A percentile compares a stretch with the other conserved stretches of the same genome.
Conservation (phyloP, 2,797 vertebrate species). For the Lacerta viridis region DNA sequence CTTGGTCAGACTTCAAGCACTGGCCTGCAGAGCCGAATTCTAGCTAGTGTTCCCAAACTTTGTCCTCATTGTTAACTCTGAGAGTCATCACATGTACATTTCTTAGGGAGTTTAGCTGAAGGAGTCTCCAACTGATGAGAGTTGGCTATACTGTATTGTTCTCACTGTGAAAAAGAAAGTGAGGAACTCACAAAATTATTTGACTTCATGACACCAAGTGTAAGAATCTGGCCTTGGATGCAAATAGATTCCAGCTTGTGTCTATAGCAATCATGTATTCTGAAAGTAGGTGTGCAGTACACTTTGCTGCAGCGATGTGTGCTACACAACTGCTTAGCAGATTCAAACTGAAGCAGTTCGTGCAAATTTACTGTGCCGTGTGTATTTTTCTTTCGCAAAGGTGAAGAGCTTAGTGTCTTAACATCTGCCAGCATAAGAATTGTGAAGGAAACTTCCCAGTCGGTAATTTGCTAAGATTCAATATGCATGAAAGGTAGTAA, state of each 20-base stretch:
- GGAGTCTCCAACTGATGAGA: not conserved
- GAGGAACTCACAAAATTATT: not conserved
- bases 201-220: not conserved
- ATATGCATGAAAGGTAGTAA: slow-evolving; percentile 32
- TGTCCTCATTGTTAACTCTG: not conserved
- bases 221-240: not conserved
- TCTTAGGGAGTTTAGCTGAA: not conserved
- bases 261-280: not conserved
- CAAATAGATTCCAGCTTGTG: not conserved
- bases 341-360: not conserved
- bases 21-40: not conserved
- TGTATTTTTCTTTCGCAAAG: not conserved
- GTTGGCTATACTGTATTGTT: not conserved
- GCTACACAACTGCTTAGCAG: not conserved
- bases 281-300: not conserved
- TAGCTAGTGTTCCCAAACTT: not conserved
- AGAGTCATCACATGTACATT: not conserved
- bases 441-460: slow-evolving; percentile 20
- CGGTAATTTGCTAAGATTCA: slow-evolving; percentile 25
- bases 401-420: not conserved
- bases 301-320: not conserved
- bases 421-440: slow-evolving; percentile 2
- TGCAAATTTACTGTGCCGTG: not conserved
- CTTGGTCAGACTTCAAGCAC: not conserved
- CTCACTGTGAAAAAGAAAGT: not conserved